Percentiles rank a stretch among this genome's conserved stretches.
phyloP scores from a whole-genome alignment of 2,888 invertebrate species.

The Bombylius major region DNA sequence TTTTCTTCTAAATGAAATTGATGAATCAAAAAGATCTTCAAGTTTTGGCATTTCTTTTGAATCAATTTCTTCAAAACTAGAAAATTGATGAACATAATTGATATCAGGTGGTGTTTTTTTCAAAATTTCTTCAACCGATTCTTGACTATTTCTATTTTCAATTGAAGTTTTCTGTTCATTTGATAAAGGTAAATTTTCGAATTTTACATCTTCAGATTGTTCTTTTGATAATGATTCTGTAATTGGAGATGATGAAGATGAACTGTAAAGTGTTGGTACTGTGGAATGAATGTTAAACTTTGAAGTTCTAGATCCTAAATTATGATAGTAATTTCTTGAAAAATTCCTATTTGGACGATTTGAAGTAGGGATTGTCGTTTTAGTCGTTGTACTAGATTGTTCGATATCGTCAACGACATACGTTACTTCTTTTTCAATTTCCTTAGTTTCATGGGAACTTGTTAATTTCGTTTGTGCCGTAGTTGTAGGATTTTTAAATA shows the following conservation, averaged over 20 bases:
- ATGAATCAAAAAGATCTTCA: constrained; percentile 15
- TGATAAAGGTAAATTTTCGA: neutral
- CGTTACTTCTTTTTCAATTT: constrained; percentile 10
- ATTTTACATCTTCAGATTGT: neutral
- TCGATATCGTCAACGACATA: neutral
- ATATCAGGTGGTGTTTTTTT: constrained; percentile 17
- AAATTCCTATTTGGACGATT: constrained; percentile 6
- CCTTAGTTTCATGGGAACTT: constrained; percentile 11
- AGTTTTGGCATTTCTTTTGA: constrained; percentile 21
- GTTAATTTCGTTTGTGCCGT: neutral
- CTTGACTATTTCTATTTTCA: constrained; percentile 25
- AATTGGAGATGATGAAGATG: constrained; percentile 12
- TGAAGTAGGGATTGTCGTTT: neutral
- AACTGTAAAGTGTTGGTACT: neutral
- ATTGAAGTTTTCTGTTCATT: neutral
- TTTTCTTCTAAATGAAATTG: constrained; percentile 7
- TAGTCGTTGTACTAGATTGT: too few species aligned
- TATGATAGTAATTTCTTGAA: neutral
- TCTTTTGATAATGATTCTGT: constrained; percentile 33
- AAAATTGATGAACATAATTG: constrained; percentile 28
- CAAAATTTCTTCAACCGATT: constrained; percentile 32
- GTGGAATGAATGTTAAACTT: neutral
- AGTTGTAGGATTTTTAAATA: neutral
- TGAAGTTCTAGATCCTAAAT: neutral
- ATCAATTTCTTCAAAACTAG: constrained; percentile 27